Conservation (phyloP, 1,140 invertebrate species). For the Eumaeus atala region DNA sequence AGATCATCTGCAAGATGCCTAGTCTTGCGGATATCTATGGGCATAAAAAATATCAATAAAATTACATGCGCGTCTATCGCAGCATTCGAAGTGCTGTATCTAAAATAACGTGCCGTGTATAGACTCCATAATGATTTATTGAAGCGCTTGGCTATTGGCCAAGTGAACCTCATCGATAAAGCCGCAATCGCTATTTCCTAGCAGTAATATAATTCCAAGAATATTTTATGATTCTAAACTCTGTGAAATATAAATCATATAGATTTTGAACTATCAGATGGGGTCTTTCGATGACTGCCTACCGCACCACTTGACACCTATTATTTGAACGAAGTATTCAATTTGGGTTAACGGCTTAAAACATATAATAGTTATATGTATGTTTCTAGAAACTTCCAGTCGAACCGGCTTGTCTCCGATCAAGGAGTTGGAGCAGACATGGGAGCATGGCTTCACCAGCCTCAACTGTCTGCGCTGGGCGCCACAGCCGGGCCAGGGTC, state of each 20-base stretch:
- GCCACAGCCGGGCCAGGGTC: conserved; percentile 85
- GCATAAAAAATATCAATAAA: no score
- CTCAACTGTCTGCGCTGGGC: conserved; percentile 90
- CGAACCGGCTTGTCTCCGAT: conserved; percentile 54
- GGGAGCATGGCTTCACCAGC: conserved; percentile 79
- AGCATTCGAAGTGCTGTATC: no score
- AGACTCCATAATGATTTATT: neutral
- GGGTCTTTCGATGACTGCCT: no score
- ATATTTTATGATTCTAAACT: neutral
- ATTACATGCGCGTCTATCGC: no score
- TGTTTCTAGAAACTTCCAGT: conserved; percentile 47
- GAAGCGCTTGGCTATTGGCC: neutral
- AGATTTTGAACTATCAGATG: no score
- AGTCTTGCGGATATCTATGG: no score
- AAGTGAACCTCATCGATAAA: neutral
- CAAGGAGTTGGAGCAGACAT: conserved; percentile 75
- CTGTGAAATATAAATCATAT: neutral
- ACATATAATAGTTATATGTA: neutral
- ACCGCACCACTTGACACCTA: no score
- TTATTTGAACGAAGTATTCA: no score
- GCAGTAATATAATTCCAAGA: neutral
- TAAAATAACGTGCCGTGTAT: no score
- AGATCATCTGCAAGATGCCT: no score
- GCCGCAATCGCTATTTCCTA: neutral
- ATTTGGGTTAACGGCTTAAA: no score